Conservation (phyloP, 1,140 invertebrate genomes). For the Hylyphantes graminicola region DNA sequence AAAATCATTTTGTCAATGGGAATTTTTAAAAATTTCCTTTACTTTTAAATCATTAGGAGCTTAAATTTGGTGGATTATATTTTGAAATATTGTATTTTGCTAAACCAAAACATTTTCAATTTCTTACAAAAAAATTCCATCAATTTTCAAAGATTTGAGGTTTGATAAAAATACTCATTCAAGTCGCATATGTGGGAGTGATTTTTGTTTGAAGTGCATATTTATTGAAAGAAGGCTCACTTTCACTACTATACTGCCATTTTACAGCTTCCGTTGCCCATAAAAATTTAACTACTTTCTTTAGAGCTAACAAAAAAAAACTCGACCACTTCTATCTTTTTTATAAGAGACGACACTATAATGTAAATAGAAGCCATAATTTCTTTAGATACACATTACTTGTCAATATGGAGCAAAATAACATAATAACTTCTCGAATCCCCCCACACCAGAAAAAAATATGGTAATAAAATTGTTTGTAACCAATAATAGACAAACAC, state of each 20-base stretch:
- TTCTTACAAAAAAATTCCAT: too few relatives aligned
- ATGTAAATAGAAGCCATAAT: slow-evolving; percentile 8
- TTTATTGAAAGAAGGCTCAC: neutral
- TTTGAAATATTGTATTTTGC: too few relatives aligned
- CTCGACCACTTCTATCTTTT: too few relatives aligned
- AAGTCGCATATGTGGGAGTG: neutral
- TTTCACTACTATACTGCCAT: slow-evolving; percentile 1
- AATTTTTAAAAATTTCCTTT: too few relatives aligned
- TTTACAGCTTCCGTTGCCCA: slow-evolving; percentile 11
- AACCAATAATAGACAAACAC: neutral
- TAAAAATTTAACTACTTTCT: slow-evolving; percentile 4
- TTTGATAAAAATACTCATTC: too few relatives aligned
- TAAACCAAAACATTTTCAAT: too few relatives aligned
- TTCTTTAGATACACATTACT: neutral
- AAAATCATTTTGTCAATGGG: too few relatives aligned
- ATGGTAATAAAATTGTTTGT: slow-evolving; percentile 17
- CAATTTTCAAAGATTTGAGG: too few relatives aligned
- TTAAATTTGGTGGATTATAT: too few relatives aligned
- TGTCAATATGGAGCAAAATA: slow-evolving; percentile 8
- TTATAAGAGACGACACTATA: neutral
- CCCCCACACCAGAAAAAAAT: slow-evolving; percentile 1
- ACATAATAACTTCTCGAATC: slow-evolving; percentile 9
- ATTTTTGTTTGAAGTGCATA: neutral
- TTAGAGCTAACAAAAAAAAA: neutral
- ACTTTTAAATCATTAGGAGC: too few relatives aligned